Base-by-base conservation (phyloP, 2,797 vertebrate species). In the Sebastes wilsoni region DNA sequence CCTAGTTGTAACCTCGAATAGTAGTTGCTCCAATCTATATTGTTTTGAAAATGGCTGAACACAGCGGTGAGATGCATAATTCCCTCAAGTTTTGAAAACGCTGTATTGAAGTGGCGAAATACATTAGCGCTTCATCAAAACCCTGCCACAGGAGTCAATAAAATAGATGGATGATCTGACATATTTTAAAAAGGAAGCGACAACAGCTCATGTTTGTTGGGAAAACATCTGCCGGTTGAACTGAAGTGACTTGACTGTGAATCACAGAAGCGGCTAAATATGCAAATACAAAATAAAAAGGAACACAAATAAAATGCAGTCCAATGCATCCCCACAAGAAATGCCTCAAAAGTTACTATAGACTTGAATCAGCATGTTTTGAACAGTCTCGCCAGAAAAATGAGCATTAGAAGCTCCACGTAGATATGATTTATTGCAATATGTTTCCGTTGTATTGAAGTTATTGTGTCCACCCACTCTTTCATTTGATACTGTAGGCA, bases 121-220 rank as follows among this genome's bases (percentile, higher is more conserved):
- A 3, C 11, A 65, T 69, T 14, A 32, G 11, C 32, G 67, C 13
- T 66, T 74, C 59, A 18, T 73, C 65, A 65, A 4, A 60, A 36
- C 65, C 56, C 62, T 46, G 73, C 30, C 28, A 55, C 30, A n/a
- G 16, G 60, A 76, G 73, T 69, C 66, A 70, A 64, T 72, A 49
- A 34, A 49, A 76, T 12, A 77, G 84, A 91, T 75, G 34, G 80
- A 75, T 74, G 71, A 80, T 67, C 60, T 77, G 77, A 72, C 75
- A 72, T 59, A 27, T 78, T 54, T 79, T 75, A 65, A 74, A 74
- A 82, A 75, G 20, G 64, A 79, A 77, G 28, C 38, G 46, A 75
- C 25, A 56, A 64, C 59, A 56, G 56, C 13, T 61, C 14, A 27
- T 32, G 18, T 66, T 70, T 77, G 69, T 79, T 38, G 38, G 72